Percentiles rank a stretch among this genome's conserved stretches.
phyloP scores from a whole-genome alignment of 2,797 vertebrate genomes.

The Pagetopsis macropterus region DNA sequence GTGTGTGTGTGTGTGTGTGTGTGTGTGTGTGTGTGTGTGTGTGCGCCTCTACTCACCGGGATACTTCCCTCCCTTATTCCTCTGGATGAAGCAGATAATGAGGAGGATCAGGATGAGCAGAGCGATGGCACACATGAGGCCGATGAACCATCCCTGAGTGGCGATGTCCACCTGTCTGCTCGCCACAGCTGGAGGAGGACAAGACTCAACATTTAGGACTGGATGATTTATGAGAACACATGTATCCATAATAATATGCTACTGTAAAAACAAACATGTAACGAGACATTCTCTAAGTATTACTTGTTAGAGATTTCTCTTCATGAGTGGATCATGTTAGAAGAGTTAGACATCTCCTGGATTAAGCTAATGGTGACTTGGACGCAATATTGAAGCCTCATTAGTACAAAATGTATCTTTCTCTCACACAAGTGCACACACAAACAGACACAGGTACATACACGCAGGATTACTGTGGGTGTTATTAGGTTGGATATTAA shows the following conservation, averaged over 20 bases:
- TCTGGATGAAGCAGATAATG: conserved; percentile 98
- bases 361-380: conserved; percentile 37
- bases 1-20: too few species aligned
- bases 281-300: conserved; percentile 3
- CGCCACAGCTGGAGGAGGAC: conserved; percentile 87
- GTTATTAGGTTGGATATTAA: conserved; percentile 50
- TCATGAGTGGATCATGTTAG: conserved; percentile 52
- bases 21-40: not conserved
- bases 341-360: conserved; percentile 45
- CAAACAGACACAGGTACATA: conserved; percentile 34
- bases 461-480: conserved; percentile 21
- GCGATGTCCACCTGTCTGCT: conserved; percentile 97
- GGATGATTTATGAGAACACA: not conserved
- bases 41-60: conserved; percentile 85
- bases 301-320: conserved; percentile 28
- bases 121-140: conserved; percentile 98
- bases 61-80: conserved; percentile 99
- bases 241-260: not conserved
- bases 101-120: conserved; percentile 97
- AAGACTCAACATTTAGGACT: conserved; percentile 20
- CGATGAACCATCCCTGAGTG: conserved; percentile 99
- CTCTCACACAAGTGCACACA: conserved; percentile 21
- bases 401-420: conserved; percentile 26
- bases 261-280: conserved; percentile 18
- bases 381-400: conserved; percentile 21